Percentiles rank a stretch among this genome's conserved stretches.
Conservation (phyloP, 2,888 invertebrate genomes). For the Oxytorus armatus region DNA sequence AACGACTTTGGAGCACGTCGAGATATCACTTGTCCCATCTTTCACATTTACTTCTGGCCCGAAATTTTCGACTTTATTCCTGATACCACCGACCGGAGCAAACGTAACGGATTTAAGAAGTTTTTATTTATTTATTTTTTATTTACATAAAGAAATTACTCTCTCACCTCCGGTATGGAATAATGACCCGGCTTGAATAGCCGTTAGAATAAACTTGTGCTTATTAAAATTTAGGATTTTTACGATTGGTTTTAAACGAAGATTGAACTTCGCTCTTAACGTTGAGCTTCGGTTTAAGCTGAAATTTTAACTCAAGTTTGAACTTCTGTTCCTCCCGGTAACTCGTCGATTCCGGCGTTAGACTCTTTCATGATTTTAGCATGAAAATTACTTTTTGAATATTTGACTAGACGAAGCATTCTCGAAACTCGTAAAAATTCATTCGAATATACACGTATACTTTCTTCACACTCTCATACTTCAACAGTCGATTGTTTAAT, state of each 20-base stretch:
- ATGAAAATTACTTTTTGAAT: slow-evolving; percentile 45
- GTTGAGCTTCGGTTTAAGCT: no score
- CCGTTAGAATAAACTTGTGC: no score
- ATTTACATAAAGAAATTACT: no score
- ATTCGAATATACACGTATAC: slow-evolving; percentile 12
- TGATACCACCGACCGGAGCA: background rate
- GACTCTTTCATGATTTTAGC: background rate
- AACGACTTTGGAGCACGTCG: background rate
- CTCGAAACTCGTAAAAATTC: slow-evolving; percentile 27
- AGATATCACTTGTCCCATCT: background rate
- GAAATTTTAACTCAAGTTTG: no score
- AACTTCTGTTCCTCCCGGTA: background rate
- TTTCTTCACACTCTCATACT: slow-evolving; percentile 14
- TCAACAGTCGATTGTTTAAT: slow-evolving; percentile 28
- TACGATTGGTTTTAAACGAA: no score
- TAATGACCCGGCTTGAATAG: no score
- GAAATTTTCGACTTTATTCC: slow-evolving; percentile 14
- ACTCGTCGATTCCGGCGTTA: background rate
- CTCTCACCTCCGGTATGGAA: no score
- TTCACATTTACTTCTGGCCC: slow-evolving; percentile 8
- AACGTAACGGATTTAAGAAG: background rate
- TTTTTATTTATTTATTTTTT: no score
- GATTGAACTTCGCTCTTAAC: no score
- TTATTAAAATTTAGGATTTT: no score
- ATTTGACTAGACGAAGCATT: slow-evolving; percentile 24